A percentile compares a stretch with the other conserved stretches of the same genome.
phyloP scores from a whole-genome alignment of 2,888 invertebrate species.

The Polylopha cassiicola region DNA sequence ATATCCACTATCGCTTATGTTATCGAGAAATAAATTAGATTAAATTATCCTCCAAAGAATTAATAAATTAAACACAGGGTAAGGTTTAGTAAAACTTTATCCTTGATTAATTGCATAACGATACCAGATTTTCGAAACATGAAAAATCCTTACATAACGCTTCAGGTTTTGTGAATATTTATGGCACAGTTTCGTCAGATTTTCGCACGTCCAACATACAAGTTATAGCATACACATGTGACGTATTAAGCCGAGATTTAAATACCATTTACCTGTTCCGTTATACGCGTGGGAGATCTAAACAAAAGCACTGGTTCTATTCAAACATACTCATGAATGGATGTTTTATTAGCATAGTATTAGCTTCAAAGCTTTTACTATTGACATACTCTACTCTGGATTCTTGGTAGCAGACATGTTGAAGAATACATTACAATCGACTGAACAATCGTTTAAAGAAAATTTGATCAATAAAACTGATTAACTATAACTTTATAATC shows the following conservation, averaged over 20 bases:
- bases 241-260: slow-evolving; percentile 25
- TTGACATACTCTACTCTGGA: slow-evolving; percentile 2
- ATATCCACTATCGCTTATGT: no score
- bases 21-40: no score
- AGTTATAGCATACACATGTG: slow-evolving; percentile 2
- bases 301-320: slow-evolving; percentile 54
- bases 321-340: slow-evolving; percentile 38
- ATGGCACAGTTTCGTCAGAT: slow-evolving; percentile 35
- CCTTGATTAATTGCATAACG: no score
- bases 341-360: slow-evolving; percentile 32
- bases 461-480: not conserved
- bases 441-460: not conserved
- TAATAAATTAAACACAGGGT: no score
- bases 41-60: no score
- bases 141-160: no score
- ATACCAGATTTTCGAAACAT: no score
- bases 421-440: no score
- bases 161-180: no score
- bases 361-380: slow-evolving; percentile 14
- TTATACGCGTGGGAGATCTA: slow-evolving; percentile 65
- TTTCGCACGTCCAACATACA: slow-evolving; percentile 43
- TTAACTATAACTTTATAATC: no score
- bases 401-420: not conserved
- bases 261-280: slow-evolving; percentile 51
- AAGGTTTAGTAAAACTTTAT: no score